Conservation (phyloP, 2,797 vertebrate species). For the Chaetophractus vellerosus region DNA sequence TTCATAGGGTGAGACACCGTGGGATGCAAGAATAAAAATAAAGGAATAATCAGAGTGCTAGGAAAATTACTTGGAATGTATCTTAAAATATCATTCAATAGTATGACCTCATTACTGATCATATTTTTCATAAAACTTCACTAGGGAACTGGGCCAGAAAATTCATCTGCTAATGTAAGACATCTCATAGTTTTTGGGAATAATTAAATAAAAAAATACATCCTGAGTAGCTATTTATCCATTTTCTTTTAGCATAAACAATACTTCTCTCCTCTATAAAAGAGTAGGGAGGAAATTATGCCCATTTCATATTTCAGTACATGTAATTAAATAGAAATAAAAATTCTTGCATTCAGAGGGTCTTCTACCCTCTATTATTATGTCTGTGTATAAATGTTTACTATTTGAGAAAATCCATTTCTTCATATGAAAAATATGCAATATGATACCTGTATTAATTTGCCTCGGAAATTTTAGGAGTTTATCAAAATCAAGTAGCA, state of each 20-base stretch:
- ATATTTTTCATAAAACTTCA: constrained; percentile 17
- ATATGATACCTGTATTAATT: background rate
- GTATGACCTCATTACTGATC: background rate
- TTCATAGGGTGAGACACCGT: background rate
- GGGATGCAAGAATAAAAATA: constrained; percentile 42
- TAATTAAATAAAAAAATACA: constrained; percentile 8
- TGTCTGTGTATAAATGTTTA: background rate
- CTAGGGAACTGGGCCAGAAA: background rate
- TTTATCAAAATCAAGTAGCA: no score
- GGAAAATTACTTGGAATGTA: constrained; percentile 22
- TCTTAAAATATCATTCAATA: background rate
- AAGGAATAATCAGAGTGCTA: constrained; percentile 20
- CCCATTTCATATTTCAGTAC: background rate
- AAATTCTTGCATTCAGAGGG: background rate
- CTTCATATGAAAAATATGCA: background rate
- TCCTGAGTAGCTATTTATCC: background rate
- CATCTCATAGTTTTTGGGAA: background rate
- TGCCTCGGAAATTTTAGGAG: background rate
- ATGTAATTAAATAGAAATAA: background rate
- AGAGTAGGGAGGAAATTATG: background rate
- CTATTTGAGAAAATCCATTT: background rate
- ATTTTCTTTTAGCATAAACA: constrained; percentile 1
- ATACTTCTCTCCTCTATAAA: background rate
- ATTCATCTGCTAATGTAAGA: background rate
- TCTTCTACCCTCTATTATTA: background rate